Percentiles rank a stretch among this genome's conserved stretches.
These are phyloP conservation scores for Molothrus aeneus DNA, from an alignment of 2,797 vertebrate species.

Conservation along the genomic window DNA sequence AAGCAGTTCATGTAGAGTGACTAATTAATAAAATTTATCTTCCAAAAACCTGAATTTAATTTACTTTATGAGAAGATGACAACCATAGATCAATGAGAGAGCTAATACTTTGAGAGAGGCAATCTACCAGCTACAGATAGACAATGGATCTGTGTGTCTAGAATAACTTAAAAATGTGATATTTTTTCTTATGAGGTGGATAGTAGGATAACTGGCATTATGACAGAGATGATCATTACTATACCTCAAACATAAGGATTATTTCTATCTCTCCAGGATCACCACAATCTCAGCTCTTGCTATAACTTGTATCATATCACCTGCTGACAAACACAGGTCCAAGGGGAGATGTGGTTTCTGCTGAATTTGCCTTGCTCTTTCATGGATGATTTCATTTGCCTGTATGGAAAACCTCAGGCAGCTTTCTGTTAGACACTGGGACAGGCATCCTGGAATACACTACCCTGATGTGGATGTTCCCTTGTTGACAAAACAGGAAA, in stretches of 20 bases:
- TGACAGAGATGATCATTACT: background rate
- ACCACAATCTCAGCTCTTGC: background rate
- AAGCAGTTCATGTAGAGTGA: background rate
- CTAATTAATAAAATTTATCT: background rate
- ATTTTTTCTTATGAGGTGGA: background rate
- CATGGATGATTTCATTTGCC: background rate
- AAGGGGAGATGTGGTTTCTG: background rate
- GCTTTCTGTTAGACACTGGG: background rate
- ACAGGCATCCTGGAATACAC: background rate
- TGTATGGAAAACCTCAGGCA: background rate
- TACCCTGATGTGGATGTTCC: background rate
- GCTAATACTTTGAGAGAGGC: background rate
- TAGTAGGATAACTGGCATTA: background rate
- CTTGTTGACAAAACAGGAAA: slow-evolving; percentile 41
- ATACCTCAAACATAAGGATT: background rate
- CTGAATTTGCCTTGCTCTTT: background rate
- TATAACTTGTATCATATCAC: background rate
- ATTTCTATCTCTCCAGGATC: background rate
- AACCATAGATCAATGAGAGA: background rate
- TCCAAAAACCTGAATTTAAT: background rate
- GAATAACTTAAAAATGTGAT: background rate
- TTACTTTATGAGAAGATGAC: background rate
- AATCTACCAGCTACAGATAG: background rate
- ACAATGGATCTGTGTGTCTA: background rate
- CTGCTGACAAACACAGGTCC: background rate